Conservation (phyloP, 2,797 vertebrate genomes). For the Thaleichthys pacificus region DNA sequence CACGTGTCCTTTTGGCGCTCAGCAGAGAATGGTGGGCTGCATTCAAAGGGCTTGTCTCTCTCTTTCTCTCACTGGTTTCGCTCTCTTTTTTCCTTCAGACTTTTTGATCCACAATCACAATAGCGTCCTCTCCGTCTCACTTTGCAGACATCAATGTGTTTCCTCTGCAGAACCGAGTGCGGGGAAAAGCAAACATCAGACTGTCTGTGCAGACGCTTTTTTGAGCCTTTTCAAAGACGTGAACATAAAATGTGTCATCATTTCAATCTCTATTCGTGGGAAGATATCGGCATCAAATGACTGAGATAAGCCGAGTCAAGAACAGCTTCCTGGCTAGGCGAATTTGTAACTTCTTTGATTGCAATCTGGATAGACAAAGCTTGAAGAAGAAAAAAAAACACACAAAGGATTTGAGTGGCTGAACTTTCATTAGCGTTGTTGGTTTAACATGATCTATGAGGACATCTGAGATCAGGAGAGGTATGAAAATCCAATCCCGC, state of each 20-base stretch:
- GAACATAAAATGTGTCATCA: background rate
- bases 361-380: background rate
- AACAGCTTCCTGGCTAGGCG: background rate
- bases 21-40: no score
- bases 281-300: background rate
- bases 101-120: slow-evolving; percentile 20
- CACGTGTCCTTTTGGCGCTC: background rate
- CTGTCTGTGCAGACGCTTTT: slow-evolving; percentile 17
- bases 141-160: background rate
- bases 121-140: background rate
- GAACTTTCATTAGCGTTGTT: background rate
- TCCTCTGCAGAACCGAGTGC: no score
- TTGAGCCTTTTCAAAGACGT: slow-evolving; percentile 14
- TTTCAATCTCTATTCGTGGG: slow-evolving; percentile 13
- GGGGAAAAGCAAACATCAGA: slow-evolving; percentile 2
- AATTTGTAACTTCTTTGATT: background rate
- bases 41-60: background rate
- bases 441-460: background rate
- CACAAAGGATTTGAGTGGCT: background rate
- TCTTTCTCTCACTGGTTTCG: background rate
- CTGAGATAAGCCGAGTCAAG: background rate
- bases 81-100: background rate
- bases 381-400: background rate
- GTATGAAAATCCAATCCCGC: background rate
- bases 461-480: background rate